Evolutionary conservation across 2,888 invertebrate species (phyloP).

Genomic region (Tetropium fuscum): DNA sequence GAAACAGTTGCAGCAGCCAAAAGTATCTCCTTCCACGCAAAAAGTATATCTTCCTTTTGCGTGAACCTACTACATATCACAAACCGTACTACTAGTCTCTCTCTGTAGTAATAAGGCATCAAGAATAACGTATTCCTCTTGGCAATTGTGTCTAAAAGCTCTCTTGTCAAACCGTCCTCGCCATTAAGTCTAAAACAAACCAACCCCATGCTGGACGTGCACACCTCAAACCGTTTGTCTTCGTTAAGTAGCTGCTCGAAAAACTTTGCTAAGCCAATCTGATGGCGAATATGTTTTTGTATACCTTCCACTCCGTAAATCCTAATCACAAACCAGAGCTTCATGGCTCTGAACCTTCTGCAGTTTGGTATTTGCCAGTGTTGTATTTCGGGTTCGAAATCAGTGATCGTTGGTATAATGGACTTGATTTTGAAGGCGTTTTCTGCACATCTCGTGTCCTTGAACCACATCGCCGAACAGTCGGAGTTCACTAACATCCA

Average conservation of each 20-base stretch:
- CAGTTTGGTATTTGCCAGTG: slow-evolving; percentile 92
- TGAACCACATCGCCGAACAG: slow-evolving; percentile 94
- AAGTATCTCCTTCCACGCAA: slow-evolving; percentile 70
- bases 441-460: slow-evolving; percentile 82
- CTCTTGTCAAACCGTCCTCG: slow-evolving; percentile 73
- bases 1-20: slow-evolving; percentile 20
- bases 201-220: slow-evolving; percentile 70
- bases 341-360: slow-evolving; percentile 88
- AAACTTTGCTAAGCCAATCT: slow-evolving; percentile 79
- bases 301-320: slow-evolving; percentile 85
- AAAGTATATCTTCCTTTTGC: slow-evolving; percentile 77
- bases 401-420: slow-evolving; percentile 28
- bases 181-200: slow-evolving; percentile 91
- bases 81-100: slow-evolving; percentile 81
- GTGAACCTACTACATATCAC: slow-evolving; percentile 83
- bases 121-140: slow-evolving; percentile 84
- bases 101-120: slow-evolving; percentile 80
- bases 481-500: slow-evolving; percentile 97
- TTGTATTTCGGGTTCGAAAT: slow-evolving; percentile 83
- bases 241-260: slow-evolving; percentile 79
- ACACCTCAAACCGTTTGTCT: slow-evolving; percentile 84
- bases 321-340: slow-evolving; percentile 93
- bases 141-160: slow-evolving; percentile 78
- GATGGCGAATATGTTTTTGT: slow-evolving; percentile 80
- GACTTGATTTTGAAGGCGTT: slow-evolving; percentile 83